Evolutionary conservation across 2,888 invertebrate species (phyloP).

Genomic region (Clusia tigrina): DNA sequence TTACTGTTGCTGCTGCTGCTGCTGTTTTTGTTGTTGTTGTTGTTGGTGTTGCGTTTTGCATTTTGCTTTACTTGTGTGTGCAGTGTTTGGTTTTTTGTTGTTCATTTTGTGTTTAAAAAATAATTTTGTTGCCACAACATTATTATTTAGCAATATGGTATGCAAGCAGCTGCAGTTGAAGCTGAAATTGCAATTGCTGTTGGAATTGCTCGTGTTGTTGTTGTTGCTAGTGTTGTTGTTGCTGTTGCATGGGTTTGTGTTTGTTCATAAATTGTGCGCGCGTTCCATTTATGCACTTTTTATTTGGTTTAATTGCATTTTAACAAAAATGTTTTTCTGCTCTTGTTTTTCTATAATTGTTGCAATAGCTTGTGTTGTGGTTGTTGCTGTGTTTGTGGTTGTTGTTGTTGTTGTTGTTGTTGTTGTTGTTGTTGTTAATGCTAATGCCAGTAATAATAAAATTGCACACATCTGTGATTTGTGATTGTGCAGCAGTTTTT

Average conservation of each 20-base stretch:
- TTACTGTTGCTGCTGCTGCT: constrained; percentile 18
- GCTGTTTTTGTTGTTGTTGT: constrained; percentile 19
- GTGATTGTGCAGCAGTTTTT: not conserved
- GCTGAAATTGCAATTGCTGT: not conserved
- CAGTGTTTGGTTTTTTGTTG: constrained; percentile 26
- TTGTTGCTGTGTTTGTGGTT: no score
- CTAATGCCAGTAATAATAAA: no score
- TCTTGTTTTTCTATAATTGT: constrained; percentile 1
- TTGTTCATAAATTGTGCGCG: constrained; percentile 2
- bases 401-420: constrained; percentile 6
- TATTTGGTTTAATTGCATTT: not conserved
- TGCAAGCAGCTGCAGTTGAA: no score
- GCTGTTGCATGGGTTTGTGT: not conserved
- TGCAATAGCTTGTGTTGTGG: not conserved
- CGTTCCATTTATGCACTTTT: not conserved
- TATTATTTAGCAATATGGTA: constrained; percentile 2
- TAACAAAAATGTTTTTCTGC: not conserved
- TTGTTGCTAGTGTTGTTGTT: constrained; percentile 1
- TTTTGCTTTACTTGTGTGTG: constrained; percentile 42
- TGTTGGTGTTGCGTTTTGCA: constrained; percentile 32
- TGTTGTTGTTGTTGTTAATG: not conserved
- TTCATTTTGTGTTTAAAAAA: not conserved
- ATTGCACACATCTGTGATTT: not conserved
- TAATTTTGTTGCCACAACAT: constrained; percentile 4
- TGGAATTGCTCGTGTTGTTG: not conserved